These are phyloP conservation scores for Brachyalestes nurse DNA, from an alignment of 2,797 vertebrate species.

Conservation along the genomic window DNA sequence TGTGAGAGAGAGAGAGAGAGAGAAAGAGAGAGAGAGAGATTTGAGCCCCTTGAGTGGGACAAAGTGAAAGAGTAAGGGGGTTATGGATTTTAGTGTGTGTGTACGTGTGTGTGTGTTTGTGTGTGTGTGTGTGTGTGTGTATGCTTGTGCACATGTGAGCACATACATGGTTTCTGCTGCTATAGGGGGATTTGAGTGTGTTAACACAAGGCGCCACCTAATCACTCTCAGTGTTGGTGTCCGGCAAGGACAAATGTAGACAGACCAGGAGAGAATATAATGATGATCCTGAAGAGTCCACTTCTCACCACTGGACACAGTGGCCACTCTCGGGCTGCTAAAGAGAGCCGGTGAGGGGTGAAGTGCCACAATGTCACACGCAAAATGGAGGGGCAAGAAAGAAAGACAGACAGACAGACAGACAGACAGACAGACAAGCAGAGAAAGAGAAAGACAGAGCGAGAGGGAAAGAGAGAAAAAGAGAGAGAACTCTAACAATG, in stretches of 20 bases:
- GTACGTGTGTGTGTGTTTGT: too few relatives aligned
- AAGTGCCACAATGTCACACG: slow-evolving; percentile 56
- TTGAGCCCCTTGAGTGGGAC: neutral
- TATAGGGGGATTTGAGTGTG: neutral
- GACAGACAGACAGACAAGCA: too few relatives aligned
- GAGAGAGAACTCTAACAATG: slow-evolving; percentile 43
- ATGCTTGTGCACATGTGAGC: slow-evolving; percentile 25
- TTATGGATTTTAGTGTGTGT: neutral
- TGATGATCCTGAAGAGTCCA: slow-evolving; percentile 27
- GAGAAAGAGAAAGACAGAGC: slow-evolving; percentile 52
- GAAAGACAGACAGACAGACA: slow-evolving; percentile 54
- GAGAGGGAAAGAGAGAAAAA: slow-evolving; percentile 61
- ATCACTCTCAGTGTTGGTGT: neutral
- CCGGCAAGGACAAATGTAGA: slow-evolving; percentile 17
- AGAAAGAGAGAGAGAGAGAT: slow-evolving; percentile 2
- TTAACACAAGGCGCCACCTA: slow-evolving; percentile 25
- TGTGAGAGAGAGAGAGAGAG: neutral
- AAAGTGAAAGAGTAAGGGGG: slow-evolving; percentile 1
- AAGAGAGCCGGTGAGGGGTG: slow-evolving; percentile 52
- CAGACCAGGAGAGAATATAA: slow-evolving; percentile 17
- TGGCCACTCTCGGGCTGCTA: slow-evolving; percentile 35
- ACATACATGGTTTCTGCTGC: slow-evolving; percentile 16
- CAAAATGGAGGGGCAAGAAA: slow-evolving; percentile 50
- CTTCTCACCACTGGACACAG: slow-evolving; percentile 7
- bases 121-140: too few relatives aligned